phyloP scores from a whole-genome alignment of 2,797 vertebrate species.

The Ciconia nigra region DNA sequence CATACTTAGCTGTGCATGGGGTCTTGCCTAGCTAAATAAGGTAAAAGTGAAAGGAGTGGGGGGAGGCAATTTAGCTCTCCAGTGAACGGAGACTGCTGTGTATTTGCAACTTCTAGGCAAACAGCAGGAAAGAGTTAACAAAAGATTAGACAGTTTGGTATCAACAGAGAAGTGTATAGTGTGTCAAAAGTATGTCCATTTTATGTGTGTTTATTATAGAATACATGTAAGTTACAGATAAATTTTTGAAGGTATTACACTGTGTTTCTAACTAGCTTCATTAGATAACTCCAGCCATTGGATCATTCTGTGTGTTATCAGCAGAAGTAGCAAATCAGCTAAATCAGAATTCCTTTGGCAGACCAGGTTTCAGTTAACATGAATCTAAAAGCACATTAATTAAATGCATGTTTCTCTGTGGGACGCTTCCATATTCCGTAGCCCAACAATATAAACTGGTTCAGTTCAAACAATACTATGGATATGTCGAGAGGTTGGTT shows the following conservation, averaged over 20 bases:
- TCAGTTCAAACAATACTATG: neutral
- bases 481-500: neutral
- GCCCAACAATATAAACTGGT: neutral
- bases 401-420: neutral
- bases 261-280: neutral
- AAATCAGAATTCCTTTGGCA: constrained; percentile 1
- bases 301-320: neutral
- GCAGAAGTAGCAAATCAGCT: neutral
- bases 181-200: constrained; percentile 1
- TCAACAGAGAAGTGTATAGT: neutral
- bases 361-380: neutral
- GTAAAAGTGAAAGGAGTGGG: neutral
- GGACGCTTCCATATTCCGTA: neutral
- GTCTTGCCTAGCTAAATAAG: neutral
- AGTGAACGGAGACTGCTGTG: neutral
- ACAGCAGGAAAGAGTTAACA: neutral
- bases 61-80: neutral
- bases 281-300: neutral
- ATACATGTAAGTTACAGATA: neutral
- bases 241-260: neutral
- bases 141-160: neutral
- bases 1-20: neutral
- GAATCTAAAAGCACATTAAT: neutral
- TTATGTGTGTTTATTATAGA: constrained; percentile 12
- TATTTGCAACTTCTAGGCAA: neutral